These are phyloP conservation scores for Misgurnus mizolepis DNA, from an alignment of 2,113 vertebrate species.

Conservation along the genomic window DNA sequence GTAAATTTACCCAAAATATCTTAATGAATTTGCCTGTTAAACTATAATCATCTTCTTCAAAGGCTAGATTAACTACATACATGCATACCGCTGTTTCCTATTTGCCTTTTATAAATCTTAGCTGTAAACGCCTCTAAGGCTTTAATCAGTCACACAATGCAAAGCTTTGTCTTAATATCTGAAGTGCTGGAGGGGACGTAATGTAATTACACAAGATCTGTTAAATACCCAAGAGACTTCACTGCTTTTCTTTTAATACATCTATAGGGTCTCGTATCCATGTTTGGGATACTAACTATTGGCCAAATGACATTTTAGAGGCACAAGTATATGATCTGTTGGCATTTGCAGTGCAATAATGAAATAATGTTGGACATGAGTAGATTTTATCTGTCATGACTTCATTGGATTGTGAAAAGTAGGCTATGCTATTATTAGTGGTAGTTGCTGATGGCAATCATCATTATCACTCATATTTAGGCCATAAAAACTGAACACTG, in stretches of 20 bases:
- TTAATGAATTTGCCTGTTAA: background rate
- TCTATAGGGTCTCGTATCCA: constrained; percentile 6
- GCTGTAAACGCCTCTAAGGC: background rate
- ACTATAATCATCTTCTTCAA: background rate
- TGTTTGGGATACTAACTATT: background rate
- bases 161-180: constrained; percentile 20
- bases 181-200: constrained; percentile 2
- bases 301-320: background rate
- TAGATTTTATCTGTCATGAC: too few relatives aligned
- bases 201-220: constrained; percentile 15
- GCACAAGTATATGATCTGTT: too few relatives aligned
- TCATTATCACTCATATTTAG: too few relatives aligned
- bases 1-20: background rate
- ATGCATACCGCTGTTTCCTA: background rate
- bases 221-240: constrained; percentile 1
- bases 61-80: background rate
- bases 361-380: too few relatives aligned
- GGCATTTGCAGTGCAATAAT: too few relatives aligned
- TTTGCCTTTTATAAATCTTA: background rate
- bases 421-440: too few relatives aligned
- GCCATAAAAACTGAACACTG: too few relatives aligned
- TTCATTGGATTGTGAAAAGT: too few relatives aligned
- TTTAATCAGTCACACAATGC: constrained; percentile 23
- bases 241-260: background rate
- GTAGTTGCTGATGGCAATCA: too few relatives aligned